These are phyloP conservation scores for Chionoecetes opilio DNA, from an alignment of 1,140 invertebrate species.

Conservation along the genomic window DNA sequence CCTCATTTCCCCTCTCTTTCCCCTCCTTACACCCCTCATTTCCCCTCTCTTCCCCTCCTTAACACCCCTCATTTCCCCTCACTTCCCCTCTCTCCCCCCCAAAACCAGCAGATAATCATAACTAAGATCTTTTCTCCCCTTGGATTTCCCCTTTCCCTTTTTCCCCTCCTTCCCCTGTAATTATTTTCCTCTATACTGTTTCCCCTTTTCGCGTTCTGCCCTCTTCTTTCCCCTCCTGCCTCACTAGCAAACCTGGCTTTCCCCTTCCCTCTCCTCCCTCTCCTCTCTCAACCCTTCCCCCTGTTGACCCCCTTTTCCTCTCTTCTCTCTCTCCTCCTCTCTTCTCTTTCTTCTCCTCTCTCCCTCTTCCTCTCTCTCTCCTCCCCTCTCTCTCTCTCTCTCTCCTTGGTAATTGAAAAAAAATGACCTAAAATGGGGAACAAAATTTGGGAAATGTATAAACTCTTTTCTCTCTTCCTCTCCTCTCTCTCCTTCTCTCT, in stretches of 20 bases:
- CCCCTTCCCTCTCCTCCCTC: background rate
- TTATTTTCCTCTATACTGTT: background rate
- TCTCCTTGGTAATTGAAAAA: background rate
- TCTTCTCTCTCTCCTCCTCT: background rate
- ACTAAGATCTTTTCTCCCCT: background rate
- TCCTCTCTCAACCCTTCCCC: background rate
- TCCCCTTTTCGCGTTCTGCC: background rate
- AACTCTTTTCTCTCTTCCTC: too few relatives aligned
- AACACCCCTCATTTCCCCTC: background rate
- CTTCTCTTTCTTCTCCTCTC: background rate
- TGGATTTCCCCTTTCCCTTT: background rate
- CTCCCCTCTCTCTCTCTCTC: background rate
- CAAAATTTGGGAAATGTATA: too few relatives aligned
- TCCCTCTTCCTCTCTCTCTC: background rate
- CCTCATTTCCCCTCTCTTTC: background rate
- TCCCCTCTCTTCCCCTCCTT: background rate
- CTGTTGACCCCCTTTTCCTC: background rate
- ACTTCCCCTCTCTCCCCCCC: background rate
- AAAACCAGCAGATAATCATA: background rate
- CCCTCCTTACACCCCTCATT: background rate
- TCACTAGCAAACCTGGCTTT: background rate
- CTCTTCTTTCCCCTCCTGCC: slow-evolving; percentile 9
- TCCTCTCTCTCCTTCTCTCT: too few relatives aligned
- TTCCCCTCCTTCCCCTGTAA: background rate
- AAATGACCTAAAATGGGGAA: too few relatives aligned